Conservation (phyloP, 1,140 invertebrate species). For the Neodiprion pinetum region DNA sequence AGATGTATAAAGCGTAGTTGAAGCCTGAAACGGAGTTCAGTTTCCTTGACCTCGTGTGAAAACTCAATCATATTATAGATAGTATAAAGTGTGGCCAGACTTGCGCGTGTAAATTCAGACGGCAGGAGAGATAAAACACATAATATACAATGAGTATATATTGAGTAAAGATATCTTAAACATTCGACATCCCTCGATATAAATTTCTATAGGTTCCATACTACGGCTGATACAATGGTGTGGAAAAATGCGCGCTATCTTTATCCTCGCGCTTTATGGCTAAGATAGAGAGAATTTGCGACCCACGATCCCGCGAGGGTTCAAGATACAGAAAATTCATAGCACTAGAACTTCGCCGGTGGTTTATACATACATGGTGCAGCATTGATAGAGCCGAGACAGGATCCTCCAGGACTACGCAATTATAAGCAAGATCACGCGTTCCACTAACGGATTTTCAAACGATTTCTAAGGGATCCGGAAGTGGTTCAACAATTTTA, state of each 20-base stretch:
- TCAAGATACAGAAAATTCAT: constrained; percentile 1
- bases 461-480: too few relatives aligned
- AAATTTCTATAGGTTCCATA: not conserved
- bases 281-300: constrained; percentile 7
- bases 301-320: not conserved
- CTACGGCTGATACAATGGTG: constrained; percentile 1
- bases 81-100: too few relatives aligned
- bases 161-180: not conserved
- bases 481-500: too few relatives aligned
- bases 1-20: too few relatives aligned
- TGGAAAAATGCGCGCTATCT: constrained; percentile 1
- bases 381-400: not conserved
- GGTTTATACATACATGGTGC: not conserved
- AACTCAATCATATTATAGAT: too few relatives aligned
- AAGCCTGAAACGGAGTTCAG: too few relatives aligned
- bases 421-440: too few relatives aligned
- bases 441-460: too few relatives aligned
- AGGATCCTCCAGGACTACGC: too few relatives aligned
- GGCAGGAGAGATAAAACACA: too few relatives aligned
- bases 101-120: too few relatives aligned
- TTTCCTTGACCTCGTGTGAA: too few relatives aligned
- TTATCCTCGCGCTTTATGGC: not conserved
- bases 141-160: not conserved
- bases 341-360: not conserved
- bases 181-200: constrained; percentile 4